These are phyloP conservation scores for Zaprionus capensis DNA, from an alignment of 1,140 invertebrate species.

Conservation along the genomic window DNA sequence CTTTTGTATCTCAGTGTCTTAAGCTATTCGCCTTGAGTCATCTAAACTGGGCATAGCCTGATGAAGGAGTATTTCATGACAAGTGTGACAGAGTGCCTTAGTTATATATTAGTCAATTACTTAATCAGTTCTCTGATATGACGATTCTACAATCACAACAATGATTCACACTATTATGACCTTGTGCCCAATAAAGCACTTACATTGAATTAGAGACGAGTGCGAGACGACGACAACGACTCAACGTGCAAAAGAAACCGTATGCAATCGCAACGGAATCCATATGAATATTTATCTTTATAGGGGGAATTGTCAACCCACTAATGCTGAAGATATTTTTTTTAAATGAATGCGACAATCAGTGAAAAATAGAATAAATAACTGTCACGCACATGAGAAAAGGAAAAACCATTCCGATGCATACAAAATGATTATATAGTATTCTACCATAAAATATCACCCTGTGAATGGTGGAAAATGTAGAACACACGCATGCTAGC, in stretches of 20 bases:
- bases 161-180: constrained; percentile 29
- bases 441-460: constrained; percentile 5
- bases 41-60: neutral
- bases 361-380: neutral
- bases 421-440: constrained; percentile 20
- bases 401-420: constrained; percentile 17
- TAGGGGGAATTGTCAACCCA: neutral
- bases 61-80: neutral
- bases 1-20: neutral
- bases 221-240: neutral
- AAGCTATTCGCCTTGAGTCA: constrained; percentile 6
- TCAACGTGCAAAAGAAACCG: constrained; percentile 2
- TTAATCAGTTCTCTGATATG: constrained; percentile 22
- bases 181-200: constrained; percentile 31
- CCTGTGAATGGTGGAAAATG: constrained; percentile 8
- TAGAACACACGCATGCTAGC: constrained; percentile 28
- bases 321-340: neutral
- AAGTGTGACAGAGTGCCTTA: constrained; percentile 6
- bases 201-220: constrained; percentile 17
- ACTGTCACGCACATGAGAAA: constrained; percentile 19
- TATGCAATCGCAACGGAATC: neutral
- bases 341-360: neutral
- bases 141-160: constrained; percentile 1
- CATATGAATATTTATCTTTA: constrained; percentile 3
- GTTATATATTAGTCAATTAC: constrained; percentile 16